phyloP scores from a whole-genome alignment of 2,888 invertebrate genomes.

The Sepiola atlantica region DNA sequence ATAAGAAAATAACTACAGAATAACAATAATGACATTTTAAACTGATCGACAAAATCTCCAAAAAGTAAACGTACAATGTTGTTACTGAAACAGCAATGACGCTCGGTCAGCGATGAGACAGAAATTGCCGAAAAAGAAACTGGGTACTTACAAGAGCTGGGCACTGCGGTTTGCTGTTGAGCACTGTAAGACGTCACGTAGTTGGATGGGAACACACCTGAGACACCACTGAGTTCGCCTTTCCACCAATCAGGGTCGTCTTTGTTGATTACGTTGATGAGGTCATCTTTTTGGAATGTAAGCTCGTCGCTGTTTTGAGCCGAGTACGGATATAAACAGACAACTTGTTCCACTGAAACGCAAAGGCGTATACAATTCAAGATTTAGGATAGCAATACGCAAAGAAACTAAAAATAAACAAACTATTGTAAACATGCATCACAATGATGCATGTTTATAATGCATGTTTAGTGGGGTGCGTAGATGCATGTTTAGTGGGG shows the following conservation, averaged over 20 bases:
- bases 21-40: not conserved
- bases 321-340: slow-evolving; percentile 71
- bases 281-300: slow-evolving; percentile 72
- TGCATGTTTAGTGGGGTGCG: too few relatives aligned
- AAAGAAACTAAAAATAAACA: too few relatives aligned
- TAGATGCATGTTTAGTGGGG: too few relatives aligned
- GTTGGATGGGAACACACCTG: slow-evolving; percentile 96
- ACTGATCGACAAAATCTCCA: not conserved
- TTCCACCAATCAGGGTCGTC: slow-evolving; percentile 99
- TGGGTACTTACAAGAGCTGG: slow-evolving; percentile 67
- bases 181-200: slow-evolving; percentile 82
- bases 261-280: slow-evolving; percentile 81
- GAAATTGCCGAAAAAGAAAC: slow-evolving; percentile 35
- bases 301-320: slow-evolving; percentile 73
- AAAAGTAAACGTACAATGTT: not conserved
- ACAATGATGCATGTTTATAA: too few relatives aligned
- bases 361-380: too few relatives aligned
- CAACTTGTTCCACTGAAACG: slow-evolving; percentile 82
- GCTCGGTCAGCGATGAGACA: not conserved
- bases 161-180: slow-evolving; percentile 51
- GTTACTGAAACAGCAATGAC: not conserved
- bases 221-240: slow-evolving; percentile 90
- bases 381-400: too few relatives aligned
- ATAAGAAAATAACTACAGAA: not conserved
- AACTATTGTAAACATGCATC: too few relatives aligned